Evolutionary conservation across 2,113 vertebrate genomes (phyloP).

Genomic region (Aegotheles bennettii): DNA sequence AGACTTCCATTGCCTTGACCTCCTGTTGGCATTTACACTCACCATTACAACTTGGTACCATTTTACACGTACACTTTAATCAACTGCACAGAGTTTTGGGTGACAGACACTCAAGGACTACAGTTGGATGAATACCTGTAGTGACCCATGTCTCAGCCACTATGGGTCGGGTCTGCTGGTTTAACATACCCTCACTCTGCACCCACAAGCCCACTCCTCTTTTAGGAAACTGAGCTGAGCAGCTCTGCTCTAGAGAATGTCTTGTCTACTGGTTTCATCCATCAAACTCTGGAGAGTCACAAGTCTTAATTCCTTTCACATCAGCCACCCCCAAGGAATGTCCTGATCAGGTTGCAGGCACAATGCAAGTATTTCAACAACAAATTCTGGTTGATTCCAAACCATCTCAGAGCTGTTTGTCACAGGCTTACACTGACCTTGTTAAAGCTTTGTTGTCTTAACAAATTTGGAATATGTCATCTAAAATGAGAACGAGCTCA

Average conservation of each 20-base stretch:
- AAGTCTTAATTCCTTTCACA: background rate
- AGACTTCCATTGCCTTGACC: background rate
- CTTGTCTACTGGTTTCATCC: background rate
- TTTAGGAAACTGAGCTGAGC: accelerated
- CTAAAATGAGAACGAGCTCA: background rate
- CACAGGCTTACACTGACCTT: background rate
- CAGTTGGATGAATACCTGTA: background rate
- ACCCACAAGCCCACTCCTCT: background rate
- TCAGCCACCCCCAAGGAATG: background rate
- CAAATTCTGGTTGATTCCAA: background rate
- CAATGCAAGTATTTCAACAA: background rate
- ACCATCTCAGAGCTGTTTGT: background rate
- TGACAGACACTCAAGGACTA: accelerated
- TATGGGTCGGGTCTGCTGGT: background rate
- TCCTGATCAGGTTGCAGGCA: background rate
- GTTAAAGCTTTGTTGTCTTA: background rate
- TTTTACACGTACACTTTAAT: accelerated
- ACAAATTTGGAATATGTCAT: constrained; percentile 4
- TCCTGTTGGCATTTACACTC: background rate
- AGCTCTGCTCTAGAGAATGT: background rate
- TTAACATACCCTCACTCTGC: background rate
- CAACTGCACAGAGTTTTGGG: accelerated
- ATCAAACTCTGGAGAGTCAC: background rate
- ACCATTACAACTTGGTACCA: accelerated
- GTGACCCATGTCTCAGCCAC: accelerated